phyloP scores from a whole-genome alignment of 2,113 vertebrate genomes.

The Labeo catla region DNA sequence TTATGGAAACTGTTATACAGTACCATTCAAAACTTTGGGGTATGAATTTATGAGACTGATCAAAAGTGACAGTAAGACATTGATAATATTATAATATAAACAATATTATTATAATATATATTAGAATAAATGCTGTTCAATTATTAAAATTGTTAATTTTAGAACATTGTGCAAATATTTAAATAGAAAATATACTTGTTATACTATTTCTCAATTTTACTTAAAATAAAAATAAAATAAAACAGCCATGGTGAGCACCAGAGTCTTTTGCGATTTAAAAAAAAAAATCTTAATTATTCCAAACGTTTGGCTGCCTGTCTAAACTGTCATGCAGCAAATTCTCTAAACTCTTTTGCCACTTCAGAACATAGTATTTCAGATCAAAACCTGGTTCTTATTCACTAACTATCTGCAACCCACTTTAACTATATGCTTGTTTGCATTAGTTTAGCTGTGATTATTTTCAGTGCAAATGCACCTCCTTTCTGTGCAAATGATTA shows the following conservation, averaged over 20 bases:
- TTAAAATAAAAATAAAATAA: not conserved
- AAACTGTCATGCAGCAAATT: not conserved
- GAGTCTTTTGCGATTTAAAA: no score
- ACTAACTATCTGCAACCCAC: not conserved
- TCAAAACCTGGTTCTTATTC: not conserved
- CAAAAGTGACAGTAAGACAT: not conserved
- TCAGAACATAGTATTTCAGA: not conserved
- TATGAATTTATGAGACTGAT: no score
- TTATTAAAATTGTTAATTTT: no score
- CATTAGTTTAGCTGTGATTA: not conserved
- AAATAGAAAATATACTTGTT: not conserved
- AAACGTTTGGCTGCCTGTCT: not conserved
- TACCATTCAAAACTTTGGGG: no score
- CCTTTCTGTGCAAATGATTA: not conserved
- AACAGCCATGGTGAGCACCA: not conserved
- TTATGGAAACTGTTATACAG: not conserved
- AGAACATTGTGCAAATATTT: not conserved
- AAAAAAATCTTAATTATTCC: not conserved
- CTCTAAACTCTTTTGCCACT: not conserved
- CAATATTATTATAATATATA: not conserved
- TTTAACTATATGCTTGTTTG: not conserved
- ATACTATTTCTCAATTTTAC: not conserved
- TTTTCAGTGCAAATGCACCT: not conserved
- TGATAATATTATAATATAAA: not conserved
- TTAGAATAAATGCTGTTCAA: not conserved